A percentile compares a stretch with the other conserved stretches of the same genome.
These are phyloP conservation scores for Podarcis lilfordi DNA, from an alignment of 2,797 vertebrate species.

Conservation along the genomic window DNA sequence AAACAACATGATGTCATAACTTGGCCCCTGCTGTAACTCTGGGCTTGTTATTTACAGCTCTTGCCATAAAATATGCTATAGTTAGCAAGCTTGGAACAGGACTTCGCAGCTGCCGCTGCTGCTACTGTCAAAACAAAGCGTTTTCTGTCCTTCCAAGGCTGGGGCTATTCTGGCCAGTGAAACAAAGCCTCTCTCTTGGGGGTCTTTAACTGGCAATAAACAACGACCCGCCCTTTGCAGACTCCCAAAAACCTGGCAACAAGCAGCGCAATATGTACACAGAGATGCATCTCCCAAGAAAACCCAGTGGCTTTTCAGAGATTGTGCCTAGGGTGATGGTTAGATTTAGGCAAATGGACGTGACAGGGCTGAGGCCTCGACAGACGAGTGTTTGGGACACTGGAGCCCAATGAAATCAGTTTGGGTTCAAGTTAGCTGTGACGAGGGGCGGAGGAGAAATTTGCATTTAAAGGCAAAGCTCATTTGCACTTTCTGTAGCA, in stretches of 20 bases:
- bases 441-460: too few relatives aligned
- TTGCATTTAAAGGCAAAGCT: too few relatives aligned
- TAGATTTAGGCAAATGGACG: too few relatives aligned
- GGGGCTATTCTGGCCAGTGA: slow-evolving; percentile 46
- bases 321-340: background rate
- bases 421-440: background rate
- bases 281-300: slow-evolving; percentile 42
- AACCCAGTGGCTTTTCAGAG: slow-evolving; percentile 42
- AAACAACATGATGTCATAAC: slow-evolving; percentile 71
- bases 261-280: slow-evolving; percentile 5
- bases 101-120: slow-evolving; percentile 30
- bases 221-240: slow-evolving; percentile 47
- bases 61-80: slow-evolving; percentile 67
- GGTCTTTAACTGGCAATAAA: slow-evolving; percentile 58
- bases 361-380: too few relatives aligned
- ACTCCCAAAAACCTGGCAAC: slow-evolving; percentile 47
- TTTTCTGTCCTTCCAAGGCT: slow-evolving; percentile 13
- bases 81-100: slow-evolving; percentile 67
- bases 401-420: background rate
- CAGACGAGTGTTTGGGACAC: background rate
- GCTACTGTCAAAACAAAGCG: slow-evolving; percentile 65
- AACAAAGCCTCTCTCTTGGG: slow-evolving; percentile 61
- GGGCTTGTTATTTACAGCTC: slow-evolving; percentile 69
- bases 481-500: too few relatives aligned
- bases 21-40: slow-evolving; percentile 67